phyloP scores from a whole-genome alignment of 2,113 vertebrate genomes.

The Paraplagusia blochii region DNA sequence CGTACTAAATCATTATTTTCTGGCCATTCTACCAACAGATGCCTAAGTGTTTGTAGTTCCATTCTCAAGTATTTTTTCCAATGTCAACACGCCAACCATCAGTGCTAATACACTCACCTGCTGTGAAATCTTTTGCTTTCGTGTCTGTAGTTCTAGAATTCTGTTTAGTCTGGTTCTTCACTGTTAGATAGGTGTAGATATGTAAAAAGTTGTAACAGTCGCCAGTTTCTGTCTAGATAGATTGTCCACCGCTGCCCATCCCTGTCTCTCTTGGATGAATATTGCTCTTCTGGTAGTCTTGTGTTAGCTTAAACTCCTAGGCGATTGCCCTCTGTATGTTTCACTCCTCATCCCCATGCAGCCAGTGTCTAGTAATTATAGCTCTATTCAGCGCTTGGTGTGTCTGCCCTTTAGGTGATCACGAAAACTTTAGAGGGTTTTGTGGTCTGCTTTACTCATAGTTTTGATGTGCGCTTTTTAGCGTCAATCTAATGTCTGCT shows the following conservation, averaged over 20 bases:
- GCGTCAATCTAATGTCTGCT: conserved; percentile 17
- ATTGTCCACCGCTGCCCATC: conserved; percentile 33
- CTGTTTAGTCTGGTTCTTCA: conserved; percentile 17
- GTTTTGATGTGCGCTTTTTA: not conserved
- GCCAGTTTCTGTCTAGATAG: conserved; percentile 52
- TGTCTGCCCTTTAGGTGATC: conserved; percentile 54
- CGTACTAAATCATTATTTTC: conserved; percentile 32
- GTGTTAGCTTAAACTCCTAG: conserved; percentile 60
- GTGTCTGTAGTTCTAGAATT: conserved; percentile 31
- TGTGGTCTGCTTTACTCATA: conserved; percentile 13
- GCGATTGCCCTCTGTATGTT: conserved; percentile 15
- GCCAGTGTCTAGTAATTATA: conserved; percentile 43
- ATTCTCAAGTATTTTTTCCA: conserved; percentile 2
- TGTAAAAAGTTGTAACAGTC: conserved; percentile 29
- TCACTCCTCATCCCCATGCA: conserved; percentile 15
- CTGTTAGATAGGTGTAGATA: conserved; percentile 54
- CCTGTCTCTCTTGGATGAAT: conserved; percentile 46
- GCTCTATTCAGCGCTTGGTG: conserved; percentile 47
- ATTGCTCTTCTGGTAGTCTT: conserved; percentile 57
- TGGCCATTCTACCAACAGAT: conserved; percentile 42
- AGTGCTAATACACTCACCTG: conserved; percentile 19
- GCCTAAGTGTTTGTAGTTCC: conserved; percentile 45
- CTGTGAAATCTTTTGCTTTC: conserved; percentile 36
- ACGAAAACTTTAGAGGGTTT: conserved; percentile 31
- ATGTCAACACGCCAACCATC: conserved; percentile 25